These are phyloP conservation scores for Simalia tracyae DNA, from an alignment of 2,797 vertebrate genomes.

Conservation along the genomic window DNA sequence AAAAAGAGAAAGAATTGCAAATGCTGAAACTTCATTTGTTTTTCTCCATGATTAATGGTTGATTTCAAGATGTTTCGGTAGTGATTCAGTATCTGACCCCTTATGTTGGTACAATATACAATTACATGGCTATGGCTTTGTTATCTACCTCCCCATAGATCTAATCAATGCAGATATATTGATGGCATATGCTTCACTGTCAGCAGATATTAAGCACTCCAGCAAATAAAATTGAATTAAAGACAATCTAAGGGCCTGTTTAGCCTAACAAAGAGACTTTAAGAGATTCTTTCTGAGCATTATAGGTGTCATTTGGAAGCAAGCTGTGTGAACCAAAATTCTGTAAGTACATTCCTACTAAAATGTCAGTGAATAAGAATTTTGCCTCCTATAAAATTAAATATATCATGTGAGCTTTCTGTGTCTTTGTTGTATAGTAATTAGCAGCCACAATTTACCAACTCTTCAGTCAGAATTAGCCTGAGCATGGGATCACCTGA, in stretches of 20 bases:
- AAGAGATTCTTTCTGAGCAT: neutral
- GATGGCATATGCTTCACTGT: neutral
- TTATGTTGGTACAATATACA: neutral
- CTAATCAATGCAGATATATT: neutral
- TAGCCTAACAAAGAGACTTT: neutral
- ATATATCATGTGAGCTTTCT: neutral
- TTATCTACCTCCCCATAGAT: neutral
- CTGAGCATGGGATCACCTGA: neutral
- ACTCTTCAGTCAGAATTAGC: neutral
- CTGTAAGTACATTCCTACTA: neutral
- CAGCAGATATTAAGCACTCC: neutral
- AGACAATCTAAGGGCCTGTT: neutral
- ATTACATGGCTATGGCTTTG: neutral
- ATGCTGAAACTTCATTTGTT: neutral
- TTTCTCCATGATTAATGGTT: conserved; percentile 5
- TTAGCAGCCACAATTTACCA: neutral
- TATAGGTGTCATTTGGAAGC: neutral
- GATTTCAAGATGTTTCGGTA: neutral
- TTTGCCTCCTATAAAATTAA: neutral
- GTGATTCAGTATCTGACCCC: neutral
- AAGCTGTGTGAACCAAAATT: neutral
- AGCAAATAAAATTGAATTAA: neutral
- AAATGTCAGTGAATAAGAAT: neutral
- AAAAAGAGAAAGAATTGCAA: conserved; percentile 26
- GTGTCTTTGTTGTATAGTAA: too few species aligned